Conservation (phyloP, 2,888 invertebrate genomes). For the Carterocephalus palaemon region DNA sequence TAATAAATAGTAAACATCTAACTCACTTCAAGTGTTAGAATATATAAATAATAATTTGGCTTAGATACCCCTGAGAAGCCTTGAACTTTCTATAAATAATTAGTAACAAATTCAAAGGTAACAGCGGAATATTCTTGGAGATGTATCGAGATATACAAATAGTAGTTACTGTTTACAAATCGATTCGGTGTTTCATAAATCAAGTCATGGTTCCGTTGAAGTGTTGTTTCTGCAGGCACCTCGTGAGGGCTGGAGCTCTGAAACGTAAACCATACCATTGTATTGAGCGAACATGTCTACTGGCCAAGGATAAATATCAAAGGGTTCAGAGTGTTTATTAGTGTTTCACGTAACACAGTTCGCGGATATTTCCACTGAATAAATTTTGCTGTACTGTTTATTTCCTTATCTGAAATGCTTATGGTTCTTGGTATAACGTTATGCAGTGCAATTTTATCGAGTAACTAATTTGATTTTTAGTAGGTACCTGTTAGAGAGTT, state of each 20-base stretch:
- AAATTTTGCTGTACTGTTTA: too few relatives aligned
- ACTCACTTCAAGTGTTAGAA: slow-evolving; percentile 7
- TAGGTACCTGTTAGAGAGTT: too few relatives aligned
- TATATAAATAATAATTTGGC: slow-evolving; percentile 1
- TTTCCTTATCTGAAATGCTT: too few relatives aligned
- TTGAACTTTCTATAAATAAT: slow-evolving; percentile 28
- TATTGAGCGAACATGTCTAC: slow-evolving; percentile 34
- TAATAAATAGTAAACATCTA: neutral
- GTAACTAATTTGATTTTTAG: too few relatives aligned
- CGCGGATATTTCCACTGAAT: neutral
- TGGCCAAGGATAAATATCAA: slow-evolving; percentile 40
- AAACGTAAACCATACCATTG: slow-evolving; percentile 42
- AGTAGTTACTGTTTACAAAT: slow-evolving; percentile 45
- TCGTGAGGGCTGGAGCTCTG: slow-evolving; percentile 72
- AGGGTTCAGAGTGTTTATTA: slow-evolving; percentile 42
- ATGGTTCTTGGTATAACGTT: too few relatives aligned
- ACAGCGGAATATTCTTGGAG: slow-evolving; percentile 49
- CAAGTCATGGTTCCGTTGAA: slow-evolving; percentile 67
- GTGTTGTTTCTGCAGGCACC: slow-evolving; percentile 65
- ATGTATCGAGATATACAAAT: slow-evolving; percentile 56
- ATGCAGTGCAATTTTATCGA: too few relatives aligned
- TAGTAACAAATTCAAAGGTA: slow-evolving; percentile 38
- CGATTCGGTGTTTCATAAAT: slow-evolving; percentile 41
- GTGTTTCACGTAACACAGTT: slow-evolving; percentile 21
- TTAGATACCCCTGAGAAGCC: neutral